Evolutionary conservation across 1,140 invertebrate genomes (phyloP), one percentile per base, ranked within the genome.

Genomic region (Neelides sp.): DNA sequence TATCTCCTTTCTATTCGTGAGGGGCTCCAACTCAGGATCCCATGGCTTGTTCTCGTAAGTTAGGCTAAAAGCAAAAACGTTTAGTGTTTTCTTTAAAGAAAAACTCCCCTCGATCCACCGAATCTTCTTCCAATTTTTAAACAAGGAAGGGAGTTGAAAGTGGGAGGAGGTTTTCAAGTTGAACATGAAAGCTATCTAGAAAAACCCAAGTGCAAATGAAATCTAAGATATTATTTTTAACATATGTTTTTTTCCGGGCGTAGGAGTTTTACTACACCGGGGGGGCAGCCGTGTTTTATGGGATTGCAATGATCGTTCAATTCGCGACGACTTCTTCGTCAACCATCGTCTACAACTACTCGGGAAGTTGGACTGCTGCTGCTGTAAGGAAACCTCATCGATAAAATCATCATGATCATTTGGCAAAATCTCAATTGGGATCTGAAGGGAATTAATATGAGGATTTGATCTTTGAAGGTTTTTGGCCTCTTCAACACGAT

Each of bases 401-500:
- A 24, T 15, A 8, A 23, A 48, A 8, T n/a, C 26, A 15, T 34
- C n/a, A n/a, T n/a, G n/a, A n/a, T 50, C 19, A 28, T n/a, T 24
- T 40, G 24, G 20, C 19, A 8, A 35, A 4, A 48, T 32, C 26
- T 17, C 20, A 8, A 26, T 48, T 36, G 7, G 7, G 39, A 37
- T 5, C 41, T 32, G n/a, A 32, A n/a, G n/a, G 28, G n/a, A 32
- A 8, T 32, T 32, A 32, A n/a, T 27, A 15, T 26, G 3, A 42
- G 17, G 17, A 20, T n/a, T n/a, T 17, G 15, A 3, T 30, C 15
- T n/a, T 72, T 70, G 19, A 67, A 85, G 83, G 72, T 80, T 19
- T 86, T 89, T 62, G 85, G 83, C 50, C 66, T 88, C 1, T 78
- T 89, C 66, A 87, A 86, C 65, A 79, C 79, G n/a, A 51, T 82